Evolutionary conservation across 2,797 vertebrate genomes (phyloP).

Genomic region (Acanthis flammea): DNA sequence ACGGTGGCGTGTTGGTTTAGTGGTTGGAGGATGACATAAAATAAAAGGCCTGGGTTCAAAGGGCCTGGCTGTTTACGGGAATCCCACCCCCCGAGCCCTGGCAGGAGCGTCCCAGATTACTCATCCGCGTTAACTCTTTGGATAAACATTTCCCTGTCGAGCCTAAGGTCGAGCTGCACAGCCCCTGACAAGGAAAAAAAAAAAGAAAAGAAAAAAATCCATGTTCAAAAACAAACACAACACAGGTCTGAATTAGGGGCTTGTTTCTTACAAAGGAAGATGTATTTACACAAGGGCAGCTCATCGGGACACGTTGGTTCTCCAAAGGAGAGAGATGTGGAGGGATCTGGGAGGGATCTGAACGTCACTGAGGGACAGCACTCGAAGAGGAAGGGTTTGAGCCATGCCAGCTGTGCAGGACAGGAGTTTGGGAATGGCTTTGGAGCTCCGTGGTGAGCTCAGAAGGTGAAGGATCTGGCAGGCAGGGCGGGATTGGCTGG

Average conservation of each 20-base stretch:
- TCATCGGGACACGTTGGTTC: background rate
- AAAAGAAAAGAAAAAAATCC: slow-evolving; percentile 19
- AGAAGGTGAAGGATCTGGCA: background rate
- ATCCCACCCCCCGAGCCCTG: slow-evolving; percentile 70
- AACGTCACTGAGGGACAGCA: background rate
- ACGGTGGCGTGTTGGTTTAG: slow-evolving; percentile 68
- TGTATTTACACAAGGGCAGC: slow-evolving; percentile 43
- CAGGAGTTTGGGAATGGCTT: background rate
- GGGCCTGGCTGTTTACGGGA: slow-evolving; percentile 71
- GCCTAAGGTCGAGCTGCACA: slow-evolving; percentile 16
- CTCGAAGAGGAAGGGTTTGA: background rate
- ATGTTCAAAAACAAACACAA: slow-evolving; percentile 62
- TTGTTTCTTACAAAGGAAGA: background rate
- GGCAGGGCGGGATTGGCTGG: background rate
- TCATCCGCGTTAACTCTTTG: slow-evolving; percentile 68
- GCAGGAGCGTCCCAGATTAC: slow-evolving; percentile 60
- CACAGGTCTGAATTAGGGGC: slow-evolving; percentile 10
- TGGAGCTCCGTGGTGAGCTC: background rate
- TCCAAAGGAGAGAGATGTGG: background rate
- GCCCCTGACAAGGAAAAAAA: slow-evolving; percentile 41
- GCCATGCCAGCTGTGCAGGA: background rate
- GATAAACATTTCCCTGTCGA: slow-evolving; percentile 67
- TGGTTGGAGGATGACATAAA: slow-evolving; percentile 74
- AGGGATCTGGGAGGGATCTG: background rate
- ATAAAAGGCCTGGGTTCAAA: slow-evolving; percentile 75